Conservation (phyloP, 2,797 vertebrate species). For the Pantherophis alleghaniensis region DNA sequence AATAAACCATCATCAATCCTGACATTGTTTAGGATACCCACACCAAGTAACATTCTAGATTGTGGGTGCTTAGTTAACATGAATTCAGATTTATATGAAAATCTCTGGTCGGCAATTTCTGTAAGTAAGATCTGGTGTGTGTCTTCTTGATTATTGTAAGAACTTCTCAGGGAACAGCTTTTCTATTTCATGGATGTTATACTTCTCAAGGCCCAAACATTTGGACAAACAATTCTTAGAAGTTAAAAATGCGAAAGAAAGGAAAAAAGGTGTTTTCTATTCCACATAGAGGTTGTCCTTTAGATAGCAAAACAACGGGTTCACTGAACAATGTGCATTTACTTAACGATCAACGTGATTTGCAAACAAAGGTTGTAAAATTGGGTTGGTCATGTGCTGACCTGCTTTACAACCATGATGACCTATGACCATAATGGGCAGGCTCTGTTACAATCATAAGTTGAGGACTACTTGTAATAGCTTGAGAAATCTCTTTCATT, state of each 20-base stretch:
- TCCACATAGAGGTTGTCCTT: not conserved
- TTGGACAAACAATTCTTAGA: not conserved
- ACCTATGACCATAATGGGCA: too few relatives aligned
- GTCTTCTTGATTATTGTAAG: conserved; percentile 35
- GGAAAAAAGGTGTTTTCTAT: not conserved
- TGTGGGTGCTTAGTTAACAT: conserved; percentile 28
- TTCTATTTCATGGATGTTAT: conserved; percentile 63
- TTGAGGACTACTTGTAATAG: not conserved
- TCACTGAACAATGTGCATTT: too few relatives aligned
- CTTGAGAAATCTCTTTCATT: not conserved
- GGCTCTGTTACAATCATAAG: too few relatives aligned
- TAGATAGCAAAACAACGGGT: too few relatives aligned
- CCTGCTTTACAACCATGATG: too few relatives aligned
- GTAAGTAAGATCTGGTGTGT: conserved; percentile 25
- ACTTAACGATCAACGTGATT: too few relatives aligned
- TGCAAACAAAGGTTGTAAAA: too few relatives aligned
- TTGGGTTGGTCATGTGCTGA: too few relatives aligned
- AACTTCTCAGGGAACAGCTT: conserved; percentile 33
- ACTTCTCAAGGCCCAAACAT: conserved; percentile 49
- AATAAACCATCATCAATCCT: conserved; percentile 40
- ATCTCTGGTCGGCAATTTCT: conserved; percentile 49
- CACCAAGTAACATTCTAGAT: not conserved
- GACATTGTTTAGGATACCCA: conserved; percentile 35
- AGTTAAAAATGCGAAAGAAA: not conserved
- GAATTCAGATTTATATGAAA: conserved; percentile 54